Evolutionary conservation across 2,888 invertebrate species (phyloP).

Genomic region (Cryptus viduatorius): DNA sequence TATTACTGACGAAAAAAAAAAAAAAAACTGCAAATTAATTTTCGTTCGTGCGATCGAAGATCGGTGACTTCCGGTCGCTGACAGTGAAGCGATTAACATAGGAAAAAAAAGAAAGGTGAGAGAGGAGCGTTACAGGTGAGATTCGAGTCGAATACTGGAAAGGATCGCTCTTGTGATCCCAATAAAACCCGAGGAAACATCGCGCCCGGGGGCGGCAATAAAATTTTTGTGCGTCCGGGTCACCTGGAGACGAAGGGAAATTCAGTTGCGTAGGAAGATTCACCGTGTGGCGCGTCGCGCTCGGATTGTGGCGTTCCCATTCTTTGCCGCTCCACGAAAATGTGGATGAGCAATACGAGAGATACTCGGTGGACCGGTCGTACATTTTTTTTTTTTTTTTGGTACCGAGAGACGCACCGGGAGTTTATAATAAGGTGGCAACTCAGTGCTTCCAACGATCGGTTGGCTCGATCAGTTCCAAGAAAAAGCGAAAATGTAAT

Average conservation of each 20-base stretch:
- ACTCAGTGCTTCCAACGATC: conserved; percentile 20
- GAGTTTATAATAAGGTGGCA: conserved; percentile 48
- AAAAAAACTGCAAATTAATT: background rate
- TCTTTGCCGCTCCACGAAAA: conserved; percentile 34
- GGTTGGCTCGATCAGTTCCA: conserved; percentile 38
- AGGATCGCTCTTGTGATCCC: background rate
- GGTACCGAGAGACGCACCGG: conserved; percentile 1
- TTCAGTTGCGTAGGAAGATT: conserved; percentile 49
- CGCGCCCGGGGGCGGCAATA: conserved; percentile 41
- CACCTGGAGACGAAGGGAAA: conserved; percentile 7
- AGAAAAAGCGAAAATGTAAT: conserved; percentile 61
- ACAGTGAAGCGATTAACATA: background rate
- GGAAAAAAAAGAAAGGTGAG: background rate
- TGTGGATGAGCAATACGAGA: conserved; percentile 41
- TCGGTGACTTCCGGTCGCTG: background rate
- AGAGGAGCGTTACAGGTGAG: background rate
- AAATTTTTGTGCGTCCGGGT: conserved; percentile 38
- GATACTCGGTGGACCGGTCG: conserved; percentile 43
- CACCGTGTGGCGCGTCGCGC: conserved; percentile 17
- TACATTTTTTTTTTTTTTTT: conserved; percentile 1
- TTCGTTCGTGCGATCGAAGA: background rate
- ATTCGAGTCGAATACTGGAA: conserved; percentile 21
- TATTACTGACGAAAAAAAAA: background rate
- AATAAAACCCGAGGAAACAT: conserved; percentile 15
- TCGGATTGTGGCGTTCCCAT: conserved; percentile 53